Evolutionary conservation across 2,797 vertebrate species (phyloP).

Genomic region (Momotus momota): DNA sequence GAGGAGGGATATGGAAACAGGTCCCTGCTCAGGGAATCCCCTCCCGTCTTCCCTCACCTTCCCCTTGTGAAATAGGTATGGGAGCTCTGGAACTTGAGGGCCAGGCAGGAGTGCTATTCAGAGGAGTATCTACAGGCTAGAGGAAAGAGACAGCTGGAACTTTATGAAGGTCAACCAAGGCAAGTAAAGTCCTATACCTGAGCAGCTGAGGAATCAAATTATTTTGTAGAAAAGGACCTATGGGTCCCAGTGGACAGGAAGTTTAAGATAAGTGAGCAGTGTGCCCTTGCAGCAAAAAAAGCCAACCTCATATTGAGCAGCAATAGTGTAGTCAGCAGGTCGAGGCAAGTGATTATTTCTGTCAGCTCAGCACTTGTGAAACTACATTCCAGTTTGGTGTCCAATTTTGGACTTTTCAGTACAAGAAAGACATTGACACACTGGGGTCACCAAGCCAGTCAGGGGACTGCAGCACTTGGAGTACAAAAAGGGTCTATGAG

Average conservation of each 20-base stretch:
- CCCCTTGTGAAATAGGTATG: too few species aligned
- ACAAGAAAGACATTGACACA: neutral
- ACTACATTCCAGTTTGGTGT: neutral
- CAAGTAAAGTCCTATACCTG: neutral
- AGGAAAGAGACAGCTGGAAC: neutral
- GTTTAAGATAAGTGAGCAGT: neutral
- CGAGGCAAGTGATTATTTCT: neutral
- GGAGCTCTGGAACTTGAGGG: neutral
- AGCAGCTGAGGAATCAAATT: neutral
- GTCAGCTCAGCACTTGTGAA: fast-evolving
- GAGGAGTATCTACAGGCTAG: neutral
- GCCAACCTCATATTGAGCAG: neutral
- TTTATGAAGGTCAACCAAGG: neutral
- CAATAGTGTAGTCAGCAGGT: neutral
- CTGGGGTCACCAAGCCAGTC: neutral
- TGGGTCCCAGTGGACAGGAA: neutral
- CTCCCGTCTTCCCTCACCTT: too few species aligned
- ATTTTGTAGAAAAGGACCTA: neutral
- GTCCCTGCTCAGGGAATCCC: too few species aligned
- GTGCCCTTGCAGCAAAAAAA: neutral
- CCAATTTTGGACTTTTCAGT: neutral
- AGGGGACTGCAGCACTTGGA: neutral
- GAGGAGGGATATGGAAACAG: too few species aligned
- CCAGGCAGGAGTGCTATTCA: neutral
- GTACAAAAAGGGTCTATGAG: neutral